Evolutionary conservation across 1,140 invertebrate species (phyloP).

Genomic region (Olivierus martensii): DNA sequence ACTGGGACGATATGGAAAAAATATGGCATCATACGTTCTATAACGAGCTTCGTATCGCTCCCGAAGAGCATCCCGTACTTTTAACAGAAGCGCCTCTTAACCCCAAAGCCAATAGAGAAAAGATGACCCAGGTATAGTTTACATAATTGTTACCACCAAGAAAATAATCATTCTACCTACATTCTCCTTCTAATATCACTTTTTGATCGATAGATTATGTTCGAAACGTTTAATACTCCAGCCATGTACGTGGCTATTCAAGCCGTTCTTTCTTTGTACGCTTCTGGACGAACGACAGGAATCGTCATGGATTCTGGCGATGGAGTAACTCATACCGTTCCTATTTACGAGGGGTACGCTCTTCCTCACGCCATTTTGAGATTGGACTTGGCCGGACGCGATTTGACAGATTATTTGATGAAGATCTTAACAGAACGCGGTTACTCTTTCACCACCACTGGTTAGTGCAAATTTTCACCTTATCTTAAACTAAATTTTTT

Average conservation of each 20-base stretch:
- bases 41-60: conserved; percentile 40
- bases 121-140: conserved; percentile 26
- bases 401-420: conserved; percentile 83
- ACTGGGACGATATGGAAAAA: conserved; percentile 40
- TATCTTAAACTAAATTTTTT: conserved; percentile 3
- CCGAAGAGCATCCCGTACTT: conserved; percentile 36
- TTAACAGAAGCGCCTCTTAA: conserved; percentile 34
- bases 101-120: conserved; percentile 37
- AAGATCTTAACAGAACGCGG: conserved; percentile 91
- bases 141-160: no score
- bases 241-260: conserved; percentile 90
- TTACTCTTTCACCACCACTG: conserved; percentile 83
- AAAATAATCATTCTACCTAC: no score
- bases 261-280: conserved; percentile 78
- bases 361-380: conserved; percentile 46
- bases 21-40: conserved; percentile 40
- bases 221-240: conserved; percentile 56
- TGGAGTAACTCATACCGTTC: conserved; percentile 54
- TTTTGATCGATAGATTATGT: conserved; percentile 38
- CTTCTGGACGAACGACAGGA: conserved; percentile 81
- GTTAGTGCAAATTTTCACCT: conserved; percentile 8
- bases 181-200: no score
- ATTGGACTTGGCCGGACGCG: conserved; percentile 41
- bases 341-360: no score
- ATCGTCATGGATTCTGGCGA: conserved; percentile 24